phyloP scores from a whole-genome alignment of 1,140 invertebrate genomes.

The Riptortus pedestris region DNA sequence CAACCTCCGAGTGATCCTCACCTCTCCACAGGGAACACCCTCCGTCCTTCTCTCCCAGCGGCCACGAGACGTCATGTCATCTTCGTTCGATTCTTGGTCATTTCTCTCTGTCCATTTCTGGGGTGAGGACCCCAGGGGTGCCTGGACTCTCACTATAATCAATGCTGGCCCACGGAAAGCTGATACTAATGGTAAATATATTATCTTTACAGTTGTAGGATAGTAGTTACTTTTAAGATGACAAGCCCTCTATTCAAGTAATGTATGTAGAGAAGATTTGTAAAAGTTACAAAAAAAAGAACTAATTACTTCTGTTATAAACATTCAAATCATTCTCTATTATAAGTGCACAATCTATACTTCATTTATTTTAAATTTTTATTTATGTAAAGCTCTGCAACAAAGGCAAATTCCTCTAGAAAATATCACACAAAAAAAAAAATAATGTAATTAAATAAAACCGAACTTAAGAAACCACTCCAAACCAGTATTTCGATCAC shows the following conservation, averaged over 20 bases:
- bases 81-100: conserved; percentile 93
- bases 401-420: no score
- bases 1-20: conserved; percentile 69
- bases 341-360: no score
- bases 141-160: conserved; percentile 85
- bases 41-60: conserved; percentile 79
- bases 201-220: not conserved
- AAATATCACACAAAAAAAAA: no score
- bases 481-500: no score
- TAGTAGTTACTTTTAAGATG: not conserved
- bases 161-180: conserved; percentile 56
- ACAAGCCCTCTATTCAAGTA: not conserved
- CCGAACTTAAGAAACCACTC: no score
- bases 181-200: conserved; percentile 12
- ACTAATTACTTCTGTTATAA: no score
- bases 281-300: no score
- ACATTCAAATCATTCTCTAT: no score
- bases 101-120: conserved; percentile 95
- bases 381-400: no score
- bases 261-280: not conserved
- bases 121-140: conserved; percentile 84
- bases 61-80: conserved; percentile 75
- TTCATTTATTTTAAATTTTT: no score
- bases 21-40: conserved; percentile 79
- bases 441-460: no score